phyloP scores from a whole-genome alignment of 2,797 vertebrate genomes.

The Harpagifer antarcticus region DNA sequence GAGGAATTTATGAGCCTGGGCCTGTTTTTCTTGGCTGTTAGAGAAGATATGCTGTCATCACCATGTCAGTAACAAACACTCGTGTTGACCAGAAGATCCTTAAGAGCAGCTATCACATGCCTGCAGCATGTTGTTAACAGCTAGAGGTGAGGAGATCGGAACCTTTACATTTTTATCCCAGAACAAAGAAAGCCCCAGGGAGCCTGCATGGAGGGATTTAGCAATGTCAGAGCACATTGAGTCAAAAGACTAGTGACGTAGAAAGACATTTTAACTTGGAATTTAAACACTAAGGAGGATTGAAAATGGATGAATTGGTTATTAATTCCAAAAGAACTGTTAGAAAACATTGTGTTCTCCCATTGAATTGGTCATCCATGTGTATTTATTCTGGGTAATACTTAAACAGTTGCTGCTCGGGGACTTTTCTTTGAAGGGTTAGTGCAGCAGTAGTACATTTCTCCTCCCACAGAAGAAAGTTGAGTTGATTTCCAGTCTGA shows the following conservation, averaged over 20 bases:
- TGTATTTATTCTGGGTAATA: neutral
- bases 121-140: slow-evolving; percentile 73
- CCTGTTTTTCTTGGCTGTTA: slow-evolving; percentile 43
- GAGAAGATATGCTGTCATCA: slow-evolving; percentile 54
- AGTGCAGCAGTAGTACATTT: slow-evolving; percentile 28
- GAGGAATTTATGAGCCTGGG: slow-evolving; percentile 55
- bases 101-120: slow-evolving; percentile 50
- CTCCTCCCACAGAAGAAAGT: slow-evolving; percentile 25
- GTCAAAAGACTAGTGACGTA: slow-evolving; percentile 53
- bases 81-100: slow-evolving; percentile 47
- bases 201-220: slow-evolving; percentile 71
- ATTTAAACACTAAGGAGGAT: slow-evolving; percentile 9
- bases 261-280: slow-evolving; percentile 16
- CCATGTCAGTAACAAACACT: slow-evolving; percentile 34
- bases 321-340: slow-evolving; percentile 20
- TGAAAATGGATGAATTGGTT: slow-evolving; percentile 48
- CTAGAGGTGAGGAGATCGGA: slow-evolving; percentile 71
- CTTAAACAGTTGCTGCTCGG: neutral
- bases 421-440: slow-evolving; percentile 17
- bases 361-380: slow-evolving; percentile 14
- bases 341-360: slow-evolving; percentile 9
- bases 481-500: slow-evolving; percentile 59
- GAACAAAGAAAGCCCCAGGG: slow-evolving; percentile 81
- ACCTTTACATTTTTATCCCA: slow-evolving; percentile 71
- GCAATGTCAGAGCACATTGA: slow-evolving; percentile 70